These are phyloP conservation scores for Anguilla marmorata DNA, from an alignment of 2,797 vertebrate genomes.

Conservation along the genomic window DNA sequence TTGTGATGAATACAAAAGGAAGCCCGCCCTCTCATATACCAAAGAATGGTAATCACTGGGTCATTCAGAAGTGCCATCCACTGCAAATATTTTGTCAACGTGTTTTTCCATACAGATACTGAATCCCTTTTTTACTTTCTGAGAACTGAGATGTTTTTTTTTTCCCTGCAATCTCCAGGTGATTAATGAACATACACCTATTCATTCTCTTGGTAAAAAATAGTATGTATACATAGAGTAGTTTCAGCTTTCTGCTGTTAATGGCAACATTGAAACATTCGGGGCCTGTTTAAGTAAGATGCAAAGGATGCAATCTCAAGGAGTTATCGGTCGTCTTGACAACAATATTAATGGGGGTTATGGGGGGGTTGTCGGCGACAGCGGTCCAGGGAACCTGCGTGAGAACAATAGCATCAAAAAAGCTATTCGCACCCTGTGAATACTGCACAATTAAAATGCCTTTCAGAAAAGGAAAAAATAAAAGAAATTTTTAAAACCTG, in stretches of 20 bases:
- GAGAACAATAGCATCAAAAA: no score
- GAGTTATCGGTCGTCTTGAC: background rate
- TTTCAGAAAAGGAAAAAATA: no score
- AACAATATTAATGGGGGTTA: no score
- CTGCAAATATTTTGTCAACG: background rate
- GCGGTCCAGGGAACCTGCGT: no score
- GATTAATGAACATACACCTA: background rate
- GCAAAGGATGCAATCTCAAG: background rate
- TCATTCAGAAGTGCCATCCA: background rate
- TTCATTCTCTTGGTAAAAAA: background rate
- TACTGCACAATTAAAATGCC: no score
- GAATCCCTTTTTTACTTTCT: background rate
- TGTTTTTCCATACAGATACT: background rate
- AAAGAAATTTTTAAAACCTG: no score
- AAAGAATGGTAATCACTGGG: background rate
- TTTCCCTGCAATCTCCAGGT: background rate
- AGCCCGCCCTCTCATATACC: background rate
- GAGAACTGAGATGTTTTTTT: background rate
- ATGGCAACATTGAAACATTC: conserved; percentile 52
- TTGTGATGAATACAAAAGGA: conserved; percentile 23
- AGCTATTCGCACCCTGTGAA: no score
- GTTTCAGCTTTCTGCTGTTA: conserved; percentile 15
- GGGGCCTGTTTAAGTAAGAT: conserved; percentile 42
- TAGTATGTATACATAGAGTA: background rate
- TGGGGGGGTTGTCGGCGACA: no score